Evolutionary conservation across 2,888 invertebrate species (phyloP), one percentile per base, ranked within the genome.

Genomic region (Tubiluchus corallicola): DNA sequence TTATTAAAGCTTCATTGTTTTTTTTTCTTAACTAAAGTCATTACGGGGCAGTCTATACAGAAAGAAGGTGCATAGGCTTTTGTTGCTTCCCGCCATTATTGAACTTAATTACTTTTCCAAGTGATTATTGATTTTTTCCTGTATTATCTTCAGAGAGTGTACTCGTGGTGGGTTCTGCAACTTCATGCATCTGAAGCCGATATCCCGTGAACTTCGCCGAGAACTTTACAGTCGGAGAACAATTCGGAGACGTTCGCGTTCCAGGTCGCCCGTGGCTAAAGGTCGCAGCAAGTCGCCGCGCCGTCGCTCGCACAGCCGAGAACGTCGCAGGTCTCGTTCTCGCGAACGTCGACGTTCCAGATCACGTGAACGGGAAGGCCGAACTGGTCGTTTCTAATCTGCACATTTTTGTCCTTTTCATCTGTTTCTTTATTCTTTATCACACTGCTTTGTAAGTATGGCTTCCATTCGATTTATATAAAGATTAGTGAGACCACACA

Each of bases 101-200:
- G n/a, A n/a, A n/a, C n/a, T n/a, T n/a, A n/a, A n/a, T n/a, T n/a
- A n/a, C n/a, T n/a, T n/a, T n/a, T n/a, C n/a, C n/a, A n/a, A n/a
- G n/a, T n/a, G n/a, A n/a, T n/a, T n/a, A n/a, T n/a, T n/a, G 41
- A 40, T 49, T 56, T 57, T 47, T 40, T 44, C 20, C 37, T 37
- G 19, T 42, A 39, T 45, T 43, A 13, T 20, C 55, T 59, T 21
- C 59, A 76, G 75, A 2, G 96, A 94, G 68, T 98, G 98, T 64
- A 94, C 92, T 0, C 75, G 96, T 45, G 92, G 92, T 55, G 98
- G 96, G 29, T 99, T 99, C 68, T 98, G 98, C 67, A 99, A 99
- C 70, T 99, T 98, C 68, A 99, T 99, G 98, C 98, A 98, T 63
- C 71, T 98, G 63, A 98, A 98, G 62, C 96, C 96, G 9, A 96